Base-by-base conservation (phyloP, 1,140 invertebrate genomes). In the Homalodisca vitripennis region DNA sequence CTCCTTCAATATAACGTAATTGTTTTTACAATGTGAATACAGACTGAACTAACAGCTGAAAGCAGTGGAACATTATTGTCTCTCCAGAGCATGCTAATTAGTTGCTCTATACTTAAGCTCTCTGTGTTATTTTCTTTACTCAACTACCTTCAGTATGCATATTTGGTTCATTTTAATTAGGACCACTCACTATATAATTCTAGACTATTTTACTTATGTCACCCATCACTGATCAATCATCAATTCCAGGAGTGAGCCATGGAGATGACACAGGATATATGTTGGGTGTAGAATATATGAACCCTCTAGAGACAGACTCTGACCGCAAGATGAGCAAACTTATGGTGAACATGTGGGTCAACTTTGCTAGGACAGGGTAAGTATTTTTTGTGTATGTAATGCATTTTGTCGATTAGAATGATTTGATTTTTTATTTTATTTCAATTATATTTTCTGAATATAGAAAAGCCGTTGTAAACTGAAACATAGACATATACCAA, bases 231-330 rank as follows among this genome's bases (percentile, higher is more conserved):
- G n/a, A n/a, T n/a, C n/a, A n/a, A n/a, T n/a, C n/a, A n/a, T n/a
- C n/a, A n/a, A 3, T 48, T 67, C n/a, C 32, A 72, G 71, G 71
- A 26, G 69, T 72, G 13, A 67, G 69, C 14, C 71, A 72, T 22
- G 71, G 71, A 10, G 71, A 72, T 22, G 71, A 72, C 22, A 72
- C 69, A 29, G 70, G 64, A 26, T 72, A 72, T 22, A 55, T 72
- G 13, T 41, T 71, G 13, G 66, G 67, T 48, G 66, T 68, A 22
- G 1, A 0, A 1, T 73, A 71, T 30, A 69, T 65, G 62, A 31
- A 68, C 60, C 72, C 72, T n/a, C 46, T 70, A 2, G 70, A 72
- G 62, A 32, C 66, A 20, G 24, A 31, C 1, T 32, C 68, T 26
- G 72, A 73, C 30, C 46, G 46, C 3, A 67, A 67, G 22, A 70